phyloP scores from a whole-genome alignment of 2,797 vertebrate species.

The Anolis apletophallus region DNA sequence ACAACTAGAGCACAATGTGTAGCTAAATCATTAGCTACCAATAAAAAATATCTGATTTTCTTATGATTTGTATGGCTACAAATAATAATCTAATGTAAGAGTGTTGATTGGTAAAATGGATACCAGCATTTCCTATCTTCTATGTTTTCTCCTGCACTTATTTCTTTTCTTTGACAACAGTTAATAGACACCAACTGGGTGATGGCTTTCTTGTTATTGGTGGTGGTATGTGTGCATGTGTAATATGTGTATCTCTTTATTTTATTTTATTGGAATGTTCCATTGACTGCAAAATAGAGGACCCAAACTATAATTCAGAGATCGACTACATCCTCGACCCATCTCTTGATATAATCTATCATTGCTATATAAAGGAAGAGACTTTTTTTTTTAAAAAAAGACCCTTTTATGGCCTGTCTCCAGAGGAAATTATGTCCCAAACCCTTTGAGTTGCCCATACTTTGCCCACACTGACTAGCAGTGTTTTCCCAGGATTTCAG shows the following conservation, averaged over 20 bases:
- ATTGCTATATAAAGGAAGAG: too few relatives aligned
- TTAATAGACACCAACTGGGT: background rate
- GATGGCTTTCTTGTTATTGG: background rate
- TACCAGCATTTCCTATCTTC: constrained; percentile 21
- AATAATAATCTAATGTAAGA: constrained; percentile 53
- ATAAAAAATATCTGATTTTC: constrained; percentile 66
- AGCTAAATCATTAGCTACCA: constrained; percentile 61
- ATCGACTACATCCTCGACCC: background rate
- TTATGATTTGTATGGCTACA: constrained; percentile 57
- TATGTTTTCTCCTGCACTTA: background rate
- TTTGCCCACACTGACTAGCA: background rate
- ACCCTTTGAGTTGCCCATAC: too few relatives aligned
- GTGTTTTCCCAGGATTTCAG: background rate
- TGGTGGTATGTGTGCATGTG: too few relatives aligned
- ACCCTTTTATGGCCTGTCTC: too few relatives aligned
- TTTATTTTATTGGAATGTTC: background rate
- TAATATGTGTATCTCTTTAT: background rate
- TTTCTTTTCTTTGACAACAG: background rate
- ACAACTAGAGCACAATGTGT: constrained; percentile 45
- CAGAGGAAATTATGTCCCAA: too few relatives aligned
- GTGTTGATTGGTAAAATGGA: constrained; percentile 17
- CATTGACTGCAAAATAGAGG: background rate
- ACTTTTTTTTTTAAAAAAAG: too few relatives aligned
- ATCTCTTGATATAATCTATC: too few relatives aligned
- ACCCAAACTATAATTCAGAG: background rate